phyloP scores from a whole-genome alignment of 1,140 invertebrate genomes.

The Oreohelix idahoensis region DNA sequence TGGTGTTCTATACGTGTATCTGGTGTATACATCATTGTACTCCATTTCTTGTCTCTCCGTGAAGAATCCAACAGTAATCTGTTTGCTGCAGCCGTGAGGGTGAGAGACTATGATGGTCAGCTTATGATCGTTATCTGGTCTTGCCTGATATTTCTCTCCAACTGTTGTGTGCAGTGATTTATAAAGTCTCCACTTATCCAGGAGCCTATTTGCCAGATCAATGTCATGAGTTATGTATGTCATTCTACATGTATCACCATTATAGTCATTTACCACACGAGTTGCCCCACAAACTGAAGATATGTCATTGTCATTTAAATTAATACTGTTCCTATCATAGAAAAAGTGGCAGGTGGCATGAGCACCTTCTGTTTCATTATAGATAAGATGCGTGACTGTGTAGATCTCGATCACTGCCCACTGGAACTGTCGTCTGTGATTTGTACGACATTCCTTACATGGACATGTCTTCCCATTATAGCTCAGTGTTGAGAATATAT shows the following conservation, averaged over 20 bases:
- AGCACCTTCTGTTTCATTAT: neutral
- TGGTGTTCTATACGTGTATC: neutral
- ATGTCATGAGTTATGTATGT: neutral
- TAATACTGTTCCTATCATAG: neutral
- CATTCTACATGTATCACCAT: neutral
- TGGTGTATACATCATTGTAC: neutral
- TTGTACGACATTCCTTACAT: neutral
- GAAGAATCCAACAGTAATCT: neutral
- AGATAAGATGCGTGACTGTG: neutral
- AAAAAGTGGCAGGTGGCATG: neutral
- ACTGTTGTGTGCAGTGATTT: neutral
- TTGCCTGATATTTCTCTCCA: neutral
- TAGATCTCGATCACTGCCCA: neutral
- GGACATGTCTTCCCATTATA: neutral
- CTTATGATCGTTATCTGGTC: neutral
- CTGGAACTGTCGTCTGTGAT: neutral
- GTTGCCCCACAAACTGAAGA: neutral
- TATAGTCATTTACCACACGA: neutral
- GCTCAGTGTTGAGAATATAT: neutral
- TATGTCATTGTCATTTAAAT: neutral
- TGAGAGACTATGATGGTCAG: constrained; percentile 4
- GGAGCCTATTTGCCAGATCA: neutral
- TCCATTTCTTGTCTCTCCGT: neutral
- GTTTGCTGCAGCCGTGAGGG: neutral
- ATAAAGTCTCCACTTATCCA: neutral